phyloP scores from a whole-genome alignment of 2,888 invertebrate genomes.

The Tenthredo livida region DNA sequence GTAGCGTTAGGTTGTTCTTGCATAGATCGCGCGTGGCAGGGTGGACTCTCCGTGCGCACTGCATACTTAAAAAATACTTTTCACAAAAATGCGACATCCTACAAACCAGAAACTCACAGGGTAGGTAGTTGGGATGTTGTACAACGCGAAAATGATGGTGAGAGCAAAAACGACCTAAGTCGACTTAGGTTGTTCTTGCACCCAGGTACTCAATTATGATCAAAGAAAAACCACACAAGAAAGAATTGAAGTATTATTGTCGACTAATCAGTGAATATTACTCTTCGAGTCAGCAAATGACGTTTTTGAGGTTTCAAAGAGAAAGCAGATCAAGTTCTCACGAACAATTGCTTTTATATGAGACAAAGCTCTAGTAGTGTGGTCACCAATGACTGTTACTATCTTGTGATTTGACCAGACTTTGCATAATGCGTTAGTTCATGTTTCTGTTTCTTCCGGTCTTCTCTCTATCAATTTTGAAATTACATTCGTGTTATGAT shows the following conservation, averaged over 20 bases:
- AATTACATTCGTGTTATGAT: background rate
- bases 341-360: background rate
- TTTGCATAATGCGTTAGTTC: background rate
- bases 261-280: background rate
- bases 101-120: no score
- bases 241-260: background rate
- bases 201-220: no score
- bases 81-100: no score
- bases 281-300: background rate
- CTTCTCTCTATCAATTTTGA: background rate
- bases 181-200: no score
- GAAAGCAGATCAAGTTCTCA: background rate
- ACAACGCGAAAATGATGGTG: no score
- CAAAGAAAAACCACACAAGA: no score
- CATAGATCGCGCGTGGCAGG: no score
- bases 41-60: no score
- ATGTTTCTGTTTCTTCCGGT: background rate
- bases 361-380: background rate
- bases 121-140: no score
- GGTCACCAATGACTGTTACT: background rate
- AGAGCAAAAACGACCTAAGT: no score
- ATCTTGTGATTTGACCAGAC: background rate
- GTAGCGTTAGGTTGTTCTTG: no score
- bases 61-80: no score
- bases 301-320: background rate